Base-by-base conservation (phyloP, 2,888 invertebrate species). In the Mongoloraphidia duomilia region DNA sequence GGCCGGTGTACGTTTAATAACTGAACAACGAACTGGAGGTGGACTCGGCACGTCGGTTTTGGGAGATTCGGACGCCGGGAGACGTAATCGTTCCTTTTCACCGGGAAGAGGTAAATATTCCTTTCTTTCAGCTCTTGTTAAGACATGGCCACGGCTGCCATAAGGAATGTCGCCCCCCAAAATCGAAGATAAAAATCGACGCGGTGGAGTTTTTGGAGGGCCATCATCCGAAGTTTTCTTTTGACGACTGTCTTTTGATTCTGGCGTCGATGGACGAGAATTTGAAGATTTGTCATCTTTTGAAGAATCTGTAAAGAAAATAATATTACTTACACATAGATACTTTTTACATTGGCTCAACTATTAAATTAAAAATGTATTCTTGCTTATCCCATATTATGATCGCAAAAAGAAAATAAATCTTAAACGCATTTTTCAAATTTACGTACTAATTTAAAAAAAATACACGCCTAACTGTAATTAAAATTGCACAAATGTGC, bases 101-200 rank as follows among this genome's bases (percentile, higher is more conserved):
- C 37, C 36, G 3, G 48, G 48, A 33, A 48, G 41, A 13, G 81
- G 79, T 34, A 78, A 76, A 65, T 86, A 87, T 60, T 82, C 85
- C 69, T 87, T 87, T 54, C 85, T 76, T 67, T 87, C 86, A 14
- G 87, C 87, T 60, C 82, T 77, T 43, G 87, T 87, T n/a, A 85
- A 70, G 3, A 88, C 82, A 63, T 84, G 82, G 42, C 82, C 79
- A 58, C 81, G 73, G 58, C 84, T 84, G n/a, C 85, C 85, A 58
- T 87, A 88, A 5, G 87, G 87, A 41, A 84, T 75, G 59, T 85
- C 84, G 14, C 86, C 87, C 34, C 87, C 87, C 34, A 86, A 74
- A 59, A 86, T 84, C 14, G 86, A 86, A 17, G 86, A 86, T 53
- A 84, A 82, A 62, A 87, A 88, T 55, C 84, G 74, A 41, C 79